Base-by-base conservation (phyloP, 2,888 invertebrate genomes). In the Heliconius sara region DNA sequence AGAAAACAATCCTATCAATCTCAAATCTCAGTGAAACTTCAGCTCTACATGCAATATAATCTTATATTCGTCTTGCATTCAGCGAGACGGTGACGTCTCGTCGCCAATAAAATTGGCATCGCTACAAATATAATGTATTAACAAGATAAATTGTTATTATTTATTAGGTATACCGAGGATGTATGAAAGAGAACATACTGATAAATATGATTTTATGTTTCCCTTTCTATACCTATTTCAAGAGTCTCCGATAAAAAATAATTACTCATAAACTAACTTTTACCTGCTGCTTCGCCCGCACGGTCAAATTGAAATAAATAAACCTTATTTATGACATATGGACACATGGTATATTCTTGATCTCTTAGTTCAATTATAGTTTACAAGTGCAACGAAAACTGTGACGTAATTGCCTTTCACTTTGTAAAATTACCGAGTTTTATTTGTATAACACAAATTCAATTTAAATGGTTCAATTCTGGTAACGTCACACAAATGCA, bases 391-490 rank as follows among this genome's bases (percentile, higher is more conserved):
- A 52, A 52, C 16, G 22, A 52, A 52, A 4, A 52, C 52, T 16
- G 2, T 67, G 66, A 34, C 66, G 66, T 67, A 22, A 67, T 22
- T 67, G 19, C 66, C 66, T 67, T 67, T 67, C 66, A 67, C 66
- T 67, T 67, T 30, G 27, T 66, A 30, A 27, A 66, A 66, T 67
- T 34, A 10, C 3, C 34, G 19, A 67, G 12, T 52, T 47, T 52
- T 52, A 52, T 52, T 52, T 52, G 6, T 52, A 6, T 52, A 16
- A 47, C 39, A 39, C 39, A 39, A 39, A 39, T 39, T 3, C 12
- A 13, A 47, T 13, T 47, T 12, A 13, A 43, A 43, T 13, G 43
- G 4, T 13, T 47, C 13, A 47, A 47, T 13, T 47, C 43, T 47
- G 43, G 13, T 47, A 47, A 13, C 43, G 43, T 43, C 3, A 13